Percentiles rank a stretch among this genome's conserved stretches.
These are phyloP conservation scores for Gymnorhina tibicen DNA, from an alignment of 2,113 vertebrate genomes.

Conservation along the genomic window DNA sequence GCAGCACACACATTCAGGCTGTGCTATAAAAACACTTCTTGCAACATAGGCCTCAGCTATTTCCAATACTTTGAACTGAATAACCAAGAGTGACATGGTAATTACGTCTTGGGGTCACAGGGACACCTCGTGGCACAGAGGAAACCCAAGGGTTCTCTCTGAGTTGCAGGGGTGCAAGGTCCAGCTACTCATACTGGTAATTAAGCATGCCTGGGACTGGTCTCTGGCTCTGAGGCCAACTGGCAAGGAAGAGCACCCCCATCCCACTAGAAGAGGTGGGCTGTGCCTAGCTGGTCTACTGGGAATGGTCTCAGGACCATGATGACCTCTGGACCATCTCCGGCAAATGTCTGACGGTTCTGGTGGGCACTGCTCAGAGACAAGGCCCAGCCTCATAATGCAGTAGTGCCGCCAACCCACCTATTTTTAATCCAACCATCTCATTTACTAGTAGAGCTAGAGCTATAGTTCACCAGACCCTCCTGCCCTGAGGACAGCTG, in stretches of 20 bases:
- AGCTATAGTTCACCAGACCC: not conserved
- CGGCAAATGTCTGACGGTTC: not conserved
- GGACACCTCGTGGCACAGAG: not conserved
- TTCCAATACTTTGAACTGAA: not conserved
- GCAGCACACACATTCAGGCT: not conserved
- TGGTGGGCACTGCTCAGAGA: not conserved
- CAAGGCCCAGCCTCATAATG: not conserved
- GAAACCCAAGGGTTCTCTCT: not conserved
- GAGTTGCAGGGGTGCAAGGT: not conserved
- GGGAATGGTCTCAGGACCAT: not conserved
- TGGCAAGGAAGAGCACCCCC: not conserved
- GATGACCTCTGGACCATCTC: not conserved
- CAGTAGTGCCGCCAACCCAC: fast-evolving
- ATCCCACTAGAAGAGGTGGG: not conserved
- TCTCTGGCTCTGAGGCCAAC: not conserved
- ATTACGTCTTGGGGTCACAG: not conserved
- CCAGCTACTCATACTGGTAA: not conserved
- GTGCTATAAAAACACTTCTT: not conserved
- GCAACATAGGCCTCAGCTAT: not conserved
- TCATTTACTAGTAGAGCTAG: not conserved
- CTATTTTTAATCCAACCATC: not conserved
- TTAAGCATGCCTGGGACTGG: not conserved
- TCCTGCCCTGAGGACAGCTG: not conserved
- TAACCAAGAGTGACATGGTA: not conserved
- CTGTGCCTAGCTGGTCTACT: not conserved